Base-by-base conservation (phyloP, 2,113 vertebrate species). In the Calonectris borealis region DNA sequence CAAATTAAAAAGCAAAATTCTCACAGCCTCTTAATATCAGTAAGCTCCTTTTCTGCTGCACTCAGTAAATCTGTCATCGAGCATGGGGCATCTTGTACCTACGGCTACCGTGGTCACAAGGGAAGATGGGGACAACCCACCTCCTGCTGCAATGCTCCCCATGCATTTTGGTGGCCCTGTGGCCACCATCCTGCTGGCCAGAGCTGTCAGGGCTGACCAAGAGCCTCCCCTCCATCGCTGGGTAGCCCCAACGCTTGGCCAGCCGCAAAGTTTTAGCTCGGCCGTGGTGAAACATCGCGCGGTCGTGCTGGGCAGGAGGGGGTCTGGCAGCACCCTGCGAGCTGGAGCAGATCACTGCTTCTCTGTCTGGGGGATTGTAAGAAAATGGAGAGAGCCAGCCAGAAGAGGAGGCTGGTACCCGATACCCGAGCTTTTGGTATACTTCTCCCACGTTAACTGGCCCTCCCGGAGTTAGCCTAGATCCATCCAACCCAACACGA, bases 211-310 rank as follows among this genome's bases (percentile, higher is more conserved):
- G 27, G 29, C 29, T 75, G 48, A 1, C 31, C n/a, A 17, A 24
- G 48, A 89, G 24, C 34, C 3, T 48, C 49, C 20, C 8, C 46
- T 10, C 48, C 17, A 11, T 51, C 32, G 2, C 66, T 46, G 62
- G n/a, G 29, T 8, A 19, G 3, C 7, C 34, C 44, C 71, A 36
- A 0, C 0, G 1, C 68, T 44, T 38, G 73, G 38, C 29, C 24
- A 26, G 68, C 25, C 49, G 68, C 19, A 14, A 29, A 26, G 20
- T 31, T 31, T 22, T 26, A 34, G 48, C 52, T n/a, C n/a, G 32
- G 46, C 19, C 38, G 4, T 0, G 2, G 31, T 16, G n/a, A 42
- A 6, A 8, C 10, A 7, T 9, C 1, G 4, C 0, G 4, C 0
- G 26, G 78, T 32, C 2, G 2, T 27, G 62, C 18, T 22, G 54